Percentiles rank a stretch among this genome's conserved stretches.
phyloP scores from a whole-genome alignment of 2,888 invertebrate species.

The Dynastes hyllus region DNA sequence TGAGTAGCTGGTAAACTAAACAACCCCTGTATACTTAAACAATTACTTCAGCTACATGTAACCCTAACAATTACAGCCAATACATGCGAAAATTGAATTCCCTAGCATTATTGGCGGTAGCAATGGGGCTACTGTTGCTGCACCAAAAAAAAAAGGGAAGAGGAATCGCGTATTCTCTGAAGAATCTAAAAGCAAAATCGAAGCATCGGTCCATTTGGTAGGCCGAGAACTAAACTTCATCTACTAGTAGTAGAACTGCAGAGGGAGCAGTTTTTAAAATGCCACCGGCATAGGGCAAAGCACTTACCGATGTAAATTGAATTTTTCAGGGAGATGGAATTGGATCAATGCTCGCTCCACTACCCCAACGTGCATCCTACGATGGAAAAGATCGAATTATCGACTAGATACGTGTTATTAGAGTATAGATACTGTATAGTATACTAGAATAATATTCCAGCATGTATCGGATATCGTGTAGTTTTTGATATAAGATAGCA shows the following conservation, averaged over 20 bases:
- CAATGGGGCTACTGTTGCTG: background rate
- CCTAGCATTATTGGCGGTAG: background rate
- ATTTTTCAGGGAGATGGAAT: slow-evolving; percentile 36
- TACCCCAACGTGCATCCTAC: background rate
- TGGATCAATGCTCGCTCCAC: slow-evolving; percentile 33
- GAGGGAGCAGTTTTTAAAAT: slow-evolving; percentile 34
- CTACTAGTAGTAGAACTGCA: slow-evolving; percentile 24
- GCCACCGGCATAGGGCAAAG: slow-evolving; percentile 32
- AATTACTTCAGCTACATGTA: slow-evolving; percentile 12
- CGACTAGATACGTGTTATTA: slow-evolving; percentile 18
- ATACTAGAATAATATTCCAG: background rate
- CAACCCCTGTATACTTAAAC: background rate
- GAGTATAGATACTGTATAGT: background rate
- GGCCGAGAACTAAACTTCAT: background rate
- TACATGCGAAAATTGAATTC: slow-evolving; percentile 11
- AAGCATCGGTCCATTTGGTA: slow-evolving; percentile 10
- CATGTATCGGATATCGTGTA: background rate
- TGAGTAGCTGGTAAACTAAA: too few species aligned
- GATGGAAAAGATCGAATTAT: slow-evolving; percentile 24
- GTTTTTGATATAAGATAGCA: background rate
- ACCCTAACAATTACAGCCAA: background rate
- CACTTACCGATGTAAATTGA: slow-evolving; percentile 47
- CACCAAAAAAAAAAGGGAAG: background rate
- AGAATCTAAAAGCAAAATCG: slow-evolving; percentile 17
- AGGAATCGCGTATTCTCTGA: background rate